Percentiles rank a stretch among this genome's conserved stretches.
These are phyloP conservation scores for Notolepis coatsorum DNA, from an alignment of 2,797 vertebrate species.

Conservation along the genomic window DNA sequence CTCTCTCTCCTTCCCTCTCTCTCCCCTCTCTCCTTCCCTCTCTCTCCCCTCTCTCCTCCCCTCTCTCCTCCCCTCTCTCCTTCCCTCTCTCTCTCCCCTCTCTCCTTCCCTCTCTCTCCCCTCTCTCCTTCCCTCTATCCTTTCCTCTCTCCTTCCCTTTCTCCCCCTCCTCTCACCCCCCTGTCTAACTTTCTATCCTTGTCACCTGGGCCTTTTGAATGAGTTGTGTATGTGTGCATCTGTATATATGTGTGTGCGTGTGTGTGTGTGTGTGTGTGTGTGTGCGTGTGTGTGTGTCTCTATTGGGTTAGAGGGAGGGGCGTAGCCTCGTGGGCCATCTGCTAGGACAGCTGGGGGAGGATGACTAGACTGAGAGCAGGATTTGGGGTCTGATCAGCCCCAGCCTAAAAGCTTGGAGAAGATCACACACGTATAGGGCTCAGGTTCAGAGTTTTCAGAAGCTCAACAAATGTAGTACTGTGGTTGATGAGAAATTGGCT, in stretches of 20 bases:
- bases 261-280: conserved; percentile 16
- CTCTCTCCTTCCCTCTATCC: not conserved
- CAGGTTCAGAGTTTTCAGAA: too few relatives aligned
- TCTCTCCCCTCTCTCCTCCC: conserved; percentile 30
- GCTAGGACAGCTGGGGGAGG: conserved; percentile 72
- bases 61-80: not conserved
- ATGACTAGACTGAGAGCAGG: conserved; percentile 49
- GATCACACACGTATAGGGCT: conserved; percentile 47
- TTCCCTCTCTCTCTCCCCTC: not conserved
- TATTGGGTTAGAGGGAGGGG: conserved; percentile 10
- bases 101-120: not conserved
- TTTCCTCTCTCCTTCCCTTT: not conserved
- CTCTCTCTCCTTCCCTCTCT: not conserved
- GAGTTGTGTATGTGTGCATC: too few relatives aligned
- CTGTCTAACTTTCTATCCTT: conserved; percentile 43
- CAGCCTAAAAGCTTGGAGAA: conserved; percentile 43
- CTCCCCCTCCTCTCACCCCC: not conserved
- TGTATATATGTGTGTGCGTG: conserved; percentile 26
- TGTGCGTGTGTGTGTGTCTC: not conserved
- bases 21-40: not conserved
- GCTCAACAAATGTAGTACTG: too few relatives aligned
- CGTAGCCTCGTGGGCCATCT: conserved; percentile 64
- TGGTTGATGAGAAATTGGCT: too few relatives aligned
- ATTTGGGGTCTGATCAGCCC: conserved; percentile 60
- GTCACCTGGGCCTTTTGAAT: conserved; percentile 47